Conservation (phyloP, 1,140 invertebrate species). For the Drosophila ironensis region DNA sequence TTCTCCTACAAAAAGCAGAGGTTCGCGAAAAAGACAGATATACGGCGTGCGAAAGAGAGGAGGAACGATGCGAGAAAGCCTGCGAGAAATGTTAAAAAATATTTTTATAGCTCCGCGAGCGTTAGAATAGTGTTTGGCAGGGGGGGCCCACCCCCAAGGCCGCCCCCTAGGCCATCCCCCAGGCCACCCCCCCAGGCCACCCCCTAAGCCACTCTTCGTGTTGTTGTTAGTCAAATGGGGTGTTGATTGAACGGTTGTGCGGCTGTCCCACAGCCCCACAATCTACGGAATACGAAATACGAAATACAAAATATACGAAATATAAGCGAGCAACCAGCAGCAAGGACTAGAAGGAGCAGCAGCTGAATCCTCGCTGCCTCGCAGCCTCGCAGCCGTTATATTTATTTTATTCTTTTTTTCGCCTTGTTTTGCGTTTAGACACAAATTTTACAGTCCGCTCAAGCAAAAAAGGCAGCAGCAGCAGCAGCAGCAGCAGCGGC, state of each 20-base stretch:
- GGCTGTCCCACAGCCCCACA: slow-evolving; percentile 4
- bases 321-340: not conserved
- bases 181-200: not conserved
- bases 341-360: not conserved
- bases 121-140: slow-evolving; percentile 75
- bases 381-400: slow-evolving; percentile 15
- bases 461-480: too few species aligned
- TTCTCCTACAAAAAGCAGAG: slow-evolving; percentile 4
- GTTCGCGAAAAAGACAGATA: too few species aligned
- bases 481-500: too few species aligned
- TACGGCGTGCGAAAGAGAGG: not conserved
- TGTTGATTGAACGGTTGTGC: slow-evolving; percentile 76
- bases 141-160: too few species aligned
- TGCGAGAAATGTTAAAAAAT: slow-evolving; percentile 76
- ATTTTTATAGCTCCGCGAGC: slow-evolving; percentile 77
- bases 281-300: slow-evolving; percentile 1
- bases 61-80: slow-evolving; percentile 18
- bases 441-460: slow-evolving; percentile 63
- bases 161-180: too few species aligned
- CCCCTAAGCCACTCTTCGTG: slow-evolving; percentile 27
- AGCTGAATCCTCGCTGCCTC: slow-evolving; percentile 1
- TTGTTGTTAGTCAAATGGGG: slow-evolving; percentile 74
- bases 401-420: slow-evolving; percentile 43
- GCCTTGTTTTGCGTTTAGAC: slow-evolving; percentile 70
- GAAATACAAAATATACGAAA: slow-evolving; percentile 1